Base-by-base conservation (phyloP, 92 coral and sea anemone genomes). In the Nematostella vectensis region DNA sequence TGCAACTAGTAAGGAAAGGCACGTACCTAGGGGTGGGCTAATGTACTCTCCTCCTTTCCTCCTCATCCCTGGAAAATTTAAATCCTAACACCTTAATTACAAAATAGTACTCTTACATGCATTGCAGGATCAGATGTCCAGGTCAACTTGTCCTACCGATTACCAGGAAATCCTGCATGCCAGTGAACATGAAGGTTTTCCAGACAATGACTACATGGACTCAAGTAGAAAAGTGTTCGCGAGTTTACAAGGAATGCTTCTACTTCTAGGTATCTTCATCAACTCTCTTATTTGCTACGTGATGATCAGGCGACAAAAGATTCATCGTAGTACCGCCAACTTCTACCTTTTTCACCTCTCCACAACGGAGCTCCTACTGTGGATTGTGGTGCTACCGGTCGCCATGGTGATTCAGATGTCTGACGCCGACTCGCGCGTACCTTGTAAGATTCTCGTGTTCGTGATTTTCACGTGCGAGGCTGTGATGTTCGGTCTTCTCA, bases 321-420 rank as follows among this genome's bases (percentile, higher is more conserved):
- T 66, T 28, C 54, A 55, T 21, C 54, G 55, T 11, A 66, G 29
- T 22, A 45, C 53, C 21, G 43, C 72, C 8, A 66, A 66, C 18
- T 66, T 66, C 57, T 66, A 42, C 25, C 30, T 66, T 31, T 66
- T 66, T 22, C 57, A 66, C 27, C 19, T 66, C n/a, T 66, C 72
- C 4, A 24, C 55, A 23, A 66, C 72, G 10, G 72, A 66, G 36
- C 63, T 66, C 25, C 4, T 66, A 1, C 47, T 66, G 27, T 66
- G 62, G 72, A 13, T 55, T 13, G 20, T 66, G 18, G 54, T 66
- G 1, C 25, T 66, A 2, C 72, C 72, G 0, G 2, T 66, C 20
- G 42, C 38, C 8, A 57, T 66, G 56, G 16, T 45, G 10, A 2
- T 66, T 0, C 57, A 43, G 9, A 47, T 66, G 47, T 17, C 72